Base-by-base conservation (phyloP, 2,888 invertebrate genomes). In the Scelioninae gen. 1 region DNA sequence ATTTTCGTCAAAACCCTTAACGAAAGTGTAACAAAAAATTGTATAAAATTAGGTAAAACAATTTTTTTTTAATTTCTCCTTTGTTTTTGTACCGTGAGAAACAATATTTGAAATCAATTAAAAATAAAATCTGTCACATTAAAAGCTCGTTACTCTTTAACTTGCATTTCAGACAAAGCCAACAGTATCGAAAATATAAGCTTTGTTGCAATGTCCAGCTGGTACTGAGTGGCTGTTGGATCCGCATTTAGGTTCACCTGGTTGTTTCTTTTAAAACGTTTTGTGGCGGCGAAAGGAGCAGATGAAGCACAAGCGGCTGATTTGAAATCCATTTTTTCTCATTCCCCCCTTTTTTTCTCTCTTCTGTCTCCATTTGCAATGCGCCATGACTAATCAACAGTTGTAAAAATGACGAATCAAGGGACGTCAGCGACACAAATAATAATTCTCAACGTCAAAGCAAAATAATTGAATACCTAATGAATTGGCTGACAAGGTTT, bases 171-270 rank as follows among this genome's bases (percentile, higher is more conserved):
- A 78, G 47, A 82, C 82, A 83, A 83, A 78, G 68, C 65, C 63
- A 47, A 31, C 56, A 56, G 69, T 78, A 74, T 74, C 62, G 74
- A 69, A 76, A 78, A 78, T 75, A 75, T 75, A 62, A 78, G 82
- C 78, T 83, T 78, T 78, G 82, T 75, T 83, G 71, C 79, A 78
- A 83, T 75, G 78, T 65, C 84, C 84, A 84, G 81, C 84, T 84
- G 84, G 77, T 66, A 53, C 80, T 51, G 74, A 74, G 68, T 45
- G 72, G 47, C 32, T 38, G 77, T 53, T 47, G 56, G 56, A 78
- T 78, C 62, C 49, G 71, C 66, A 58, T 71, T 71, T 49, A 32
- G 51, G 60, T 60, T 84, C 83, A 84, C 83, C 83, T 84, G 83
- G 80, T 69, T 63, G 55, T 74, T 84, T 81, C 80, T 84, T 77